Base-by-base conservation (phyloP, 2,113 vertebrate species). In the Eurypyga helias region DNA sequence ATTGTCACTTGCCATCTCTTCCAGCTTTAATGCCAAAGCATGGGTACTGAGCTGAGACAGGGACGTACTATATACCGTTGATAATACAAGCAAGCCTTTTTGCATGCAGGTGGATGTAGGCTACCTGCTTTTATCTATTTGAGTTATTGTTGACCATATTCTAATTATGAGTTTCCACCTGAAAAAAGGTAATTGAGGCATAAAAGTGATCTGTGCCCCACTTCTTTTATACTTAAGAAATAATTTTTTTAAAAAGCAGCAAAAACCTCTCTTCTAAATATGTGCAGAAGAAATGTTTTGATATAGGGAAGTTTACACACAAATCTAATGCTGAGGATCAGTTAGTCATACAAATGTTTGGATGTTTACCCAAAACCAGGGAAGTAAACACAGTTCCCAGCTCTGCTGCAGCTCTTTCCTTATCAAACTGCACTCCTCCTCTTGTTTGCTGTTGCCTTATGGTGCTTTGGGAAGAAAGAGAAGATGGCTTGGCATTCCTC, bases 341-440 rank as follows among this genome's bases (percentile, higher is more conserved):
- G 72, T 93, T 92, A 86, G 69, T 95, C 90, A 89, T 52, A 64
- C 24, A 54, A 71, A 58, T 7, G 23, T 78, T 91, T 93, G 77
- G 29, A 61, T 95, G 85, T 90, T 96, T 94, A 92, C 77, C 51
- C 73, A 64, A 71, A 93, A 71, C 51, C 33, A 58, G 69, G 52
- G 80, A 84, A 76, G 66, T 77, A 81, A 85, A 72, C 54, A 84
- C 13, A 55, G 55, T 61, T 91, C 52, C 66, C 54, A 83, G 79
- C 79, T 92, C 79, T 62, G 58, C 55, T 83, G 61, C 34, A 60
- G 54, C 76, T 89, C 81, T 72, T 69, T 78, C 45, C 19, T 79
- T 87, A 87, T 75, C 83, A 45, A 58, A 64, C 43, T 29, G 15
- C 28, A 17, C 28, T 88, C 45, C 52, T 87, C 51, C 41, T 81